A percentile compares a stretch with the other conserved stretches of the same genome.
phyloP scores from a whole-genome alignment of 2,888 invertebrate genomes.

The Dascillus cervinus region DNA sequence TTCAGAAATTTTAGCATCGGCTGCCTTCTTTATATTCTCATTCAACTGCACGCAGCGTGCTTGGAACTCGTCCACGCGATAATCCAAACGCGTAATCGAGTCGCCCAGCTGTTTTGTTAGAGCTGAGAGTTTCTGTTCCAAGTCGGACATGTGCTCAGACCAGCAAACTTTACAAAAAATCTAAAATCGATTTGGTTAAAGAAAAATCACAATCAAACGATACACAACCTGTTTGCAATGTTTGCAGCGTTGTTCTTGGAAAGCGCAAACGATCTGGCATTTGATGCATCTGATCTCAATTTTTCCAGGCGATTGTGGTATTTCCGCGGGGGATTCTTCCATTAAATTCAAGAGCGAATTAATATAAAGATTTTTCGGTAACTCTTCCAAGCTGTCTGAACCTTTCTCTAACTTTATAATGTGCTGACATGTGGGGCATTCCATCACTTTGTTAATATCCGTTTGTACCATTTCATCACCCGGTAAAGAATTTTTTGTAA shows the following conservation, averaged over 20 bases:
- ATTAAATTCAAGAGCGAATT: constrained; percentile 52
- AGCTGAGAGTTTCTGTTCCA: constrained; percentile 49
- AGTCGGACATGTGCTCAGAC: constrained; percentile 51
- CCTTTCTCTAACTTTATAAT: constrained; percentile 44
- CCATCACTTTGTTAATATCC: constrained; percentile 6
- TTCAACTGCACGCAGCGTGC: constrained; percentile 48
- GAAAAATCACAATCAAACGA: constrained; percentile 1
- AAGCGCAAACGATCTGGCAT: constrained; percentile 34
- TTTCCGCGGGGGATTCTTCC: constrained; percentile 23
- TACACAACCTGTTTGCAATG: constrained; percentile 53
- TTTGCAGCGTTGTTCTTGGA: constrained; percentile 41
- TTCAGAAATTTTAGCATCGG: constrained; percentile 47
- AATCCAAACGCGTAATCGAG: constrained; percentile 45
- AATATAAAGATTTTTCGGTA: constrained; percentile 64
- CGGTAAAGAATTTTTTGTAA: constrained; percentile 4
- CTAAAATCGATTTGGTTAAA: constrained; percentile 35
- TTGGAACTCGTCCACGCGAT: constrained; percentile 51
- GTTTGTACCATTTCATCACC: constrained; percentile 3
- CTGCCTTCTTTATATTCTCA: constrained; percentile 46
- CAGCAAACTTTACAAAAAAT: constrained; percentile 55
- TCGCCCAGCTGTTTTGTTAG: constrained; percentile 51
- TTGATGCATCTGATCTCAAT: constrained; percentile 31
- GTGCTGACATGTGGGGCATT: constrained; percentile 53
- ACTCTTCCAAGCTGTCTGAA: constrained; percentile 44
- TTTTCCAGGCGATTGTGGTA: constrained; percentile 3